A percentile compares a stretch with the other conserved stretches of the same genome.
Conservation (phyloP, 2,113 vertebrate species). For the Lepus americanus region DNA sequence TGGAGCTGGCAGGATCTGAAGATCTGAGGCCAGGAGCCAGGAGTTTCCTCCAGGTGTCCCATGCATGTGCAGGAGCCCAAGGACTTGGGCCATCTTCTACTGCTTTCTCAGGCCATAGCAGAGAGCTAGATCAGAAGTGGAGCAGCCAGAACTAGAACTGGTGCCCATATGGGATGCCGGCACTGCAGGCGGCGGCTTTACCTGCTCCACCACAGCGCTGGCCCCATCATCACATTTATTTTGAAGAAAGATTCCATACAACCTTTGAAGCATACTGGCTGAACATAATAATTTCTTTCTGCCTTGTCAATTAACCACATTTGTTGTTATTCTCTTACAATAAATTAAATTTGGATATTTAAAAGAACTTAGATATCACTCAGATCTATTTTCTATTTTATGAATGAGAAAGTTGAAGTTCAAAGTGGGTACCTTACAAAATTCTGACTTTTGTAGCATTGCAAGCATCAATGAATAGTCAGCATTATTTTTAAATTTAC, state of each 20-base stretch:
- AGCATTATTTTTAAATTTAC: neutral
- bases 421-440: neutral
- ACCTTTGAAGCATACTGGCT: neutral
- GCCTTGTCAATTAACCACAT: neutral
- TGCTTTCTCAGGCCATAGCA: no score
- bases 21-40: no score
- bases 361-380: neutral
- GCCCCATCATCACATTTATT: neutral
- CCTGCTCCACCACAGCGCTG: no score
- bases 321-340: conserved; percentile 27
- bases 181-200: no score
- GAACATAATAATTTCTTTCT: neutral
- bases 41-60: no score
- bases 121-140: no score
- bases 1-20: no score
- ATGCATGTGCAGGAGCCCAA: no score
- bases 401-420: neutral
- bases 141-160: no score
- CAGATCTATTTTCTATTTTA: conserved; percentile 5
- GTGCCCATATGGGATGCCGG: no score
- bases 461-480: neutral
- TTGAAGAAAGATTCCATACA: neutral
- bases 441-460: neutral
- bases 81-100: no score
- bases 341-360: neutral